Evolutionary conservation across 2,888 invertebrate species (phyloP).

Genomic region (Labia minor): DNA sequence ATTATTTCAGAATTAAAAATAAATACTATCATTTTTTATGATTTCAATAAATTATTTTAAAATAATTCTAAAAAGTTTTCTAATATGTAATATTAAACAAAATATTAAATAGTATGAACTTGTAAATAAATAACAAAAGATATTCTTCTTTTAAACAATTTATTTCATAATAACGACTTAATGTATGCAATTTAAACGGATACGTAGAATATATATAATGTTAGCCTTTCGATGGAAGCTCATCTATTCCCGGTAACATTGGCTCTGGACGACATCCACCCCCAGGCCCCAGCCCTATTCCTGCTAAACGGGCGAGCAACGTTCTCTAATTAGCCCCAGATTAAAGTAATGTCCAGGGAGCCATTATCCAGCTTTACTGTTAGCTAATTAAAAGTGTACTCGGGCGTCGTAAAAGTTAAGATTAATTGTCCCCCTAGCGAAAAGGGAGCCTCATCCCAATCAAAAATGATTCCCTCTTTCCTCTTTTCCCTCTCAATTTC

Average conservation of each 20-base stretch:
- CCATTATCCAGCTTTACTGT: slow-evolving; percentile 30
- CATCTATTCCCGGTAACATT: background rate
- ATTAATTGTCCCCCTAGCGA: slow-evolving; percentile 28
- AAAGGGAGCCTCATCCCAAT: background rate
- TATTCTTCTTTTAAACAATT: background rate
- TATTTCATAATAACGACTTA: slow-evolving; percentile 6
- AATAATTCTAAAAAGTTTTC: too few species aligned
- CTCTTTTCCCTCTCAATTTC: too few species aligned
- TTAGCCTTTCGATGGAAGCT: background rate
- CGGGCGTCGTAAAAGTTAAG: slow-evolving; percentile 27
- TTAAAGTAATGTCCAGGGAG: slow-evolving; percentile 32
- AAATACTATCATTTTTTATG: too few species aligned
- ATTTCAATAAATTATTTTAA: too few species aligned
- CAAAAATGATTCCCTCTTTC: too few species aligned
- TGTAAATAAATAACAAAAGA: too few species aligned
- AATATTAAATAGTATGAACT: too few species aligned
- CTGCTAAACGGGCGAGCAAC: slow-evolving; percentile 18
- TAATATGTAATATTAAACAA: too few species aligned
- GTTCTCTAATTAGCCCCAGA: slow-evolving; percentile 30
- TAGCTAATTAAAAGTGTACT: slow-evolving; percentile 32
- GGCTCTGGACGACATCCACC: background rate
- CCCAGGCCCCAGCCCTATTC: background rate
- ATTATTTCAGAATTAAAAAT: too few species aligned
- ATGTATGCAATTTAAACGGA: background rate
- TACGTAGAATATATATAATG: background rate